These are phyloP conservation scores for Lytechinus variegatus DNA, from an alignment of 35 echinoderm and acorn worm species.

Conservation along the genomic window DNA sequence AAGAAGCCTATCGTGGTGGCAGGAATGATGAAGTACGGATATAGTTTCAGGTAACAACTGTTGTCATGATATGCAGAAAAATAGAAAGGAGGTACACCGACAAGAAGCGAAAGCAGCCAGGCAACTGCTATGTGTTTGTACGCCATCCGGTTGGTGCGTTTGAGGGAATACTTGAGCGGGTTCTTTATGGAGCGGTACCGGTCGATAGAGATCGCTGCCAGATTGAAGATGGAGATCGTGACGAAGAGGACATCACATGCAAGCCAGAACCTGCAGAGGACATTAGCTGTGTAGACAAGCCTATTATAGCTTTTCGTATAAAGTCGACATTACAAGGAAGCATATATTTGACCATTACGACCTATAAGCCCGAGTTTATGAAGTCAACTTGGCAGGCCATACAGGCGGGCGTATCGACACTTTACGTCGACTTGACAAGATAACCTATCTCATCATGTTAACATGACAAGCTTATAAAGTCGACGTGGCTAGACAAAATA, in stretches of 20 bases:
- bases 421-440: too few species aligned
- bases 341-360: too few species aligned
- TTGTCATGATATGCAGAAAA: background rate
- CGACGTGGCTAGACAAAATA: too few species aligned
- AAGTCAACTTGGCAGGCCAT: too few species aligned
- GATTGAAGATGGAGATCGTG: constrained; percentile 52
- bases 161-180: constrained; percentile 71
- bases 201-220: constrained; percentile 70
- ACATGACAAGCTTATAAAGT: too few species aligned
- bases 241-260: background rate
- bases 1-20: constrained; percentile 66
- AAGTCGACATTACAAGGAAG: too few species aligned
- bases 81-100: constrained; percentile 44
- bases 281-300: too few species aligned
- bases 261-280: background rate
- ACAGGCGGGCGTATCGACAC: too few species aligned
- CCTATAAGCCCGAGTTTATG: too few species aligned
- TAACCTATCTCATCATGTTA: too few species aligned
- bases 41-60: background rate
- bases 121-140: constrained; percentile 23
- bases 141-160: constrained; percentile 51
- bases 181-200: constrained; percentile 67
- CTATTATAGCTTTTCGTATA: too few species aligned
- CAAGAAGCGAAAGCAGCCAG: constrained; percentile 51
- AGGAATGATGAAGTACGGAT: constrained; percentile 62